Evolutionary conservation across 2,888 invertebrate genomes (phyloP).

Genomic region (Osedax frankpressi): DNA sequence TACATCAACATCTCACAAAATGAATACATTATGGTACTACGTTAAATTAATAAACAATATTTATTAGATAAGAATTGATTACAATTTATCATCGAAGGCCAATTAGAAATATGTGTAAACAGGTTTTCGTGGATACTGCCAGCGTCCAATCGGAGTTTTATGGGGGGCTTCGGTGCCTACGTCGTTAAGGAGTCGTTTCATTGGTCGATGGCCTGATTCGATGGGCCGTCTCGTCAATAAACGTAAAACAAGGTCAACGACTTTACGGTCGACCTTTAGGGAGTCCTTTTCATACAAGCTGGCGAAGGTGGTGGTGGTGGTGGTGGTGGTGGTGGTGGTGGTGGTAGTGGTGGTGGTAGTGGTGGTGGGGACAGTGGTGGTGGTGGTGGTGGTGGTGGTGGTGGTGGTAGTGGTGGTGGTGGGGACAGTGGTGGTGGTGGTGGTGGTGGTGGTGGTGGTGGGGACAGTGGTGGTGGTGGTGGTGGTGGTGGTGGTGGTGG

Average conservation of each 20-base stretch:
- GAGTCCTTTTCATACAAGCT: neutral
- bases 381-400: neutral
- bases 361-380: no score
- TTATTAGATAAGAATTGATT: no score
- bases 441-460: neutral
- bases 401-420: neutral
- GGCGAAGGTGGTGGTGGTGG: no score
- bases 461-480: neutral
- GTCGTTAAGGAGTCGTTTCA: neutral
- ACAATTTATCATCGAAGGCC: no score
- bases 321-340: no score
- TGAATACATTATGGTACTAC: no score
- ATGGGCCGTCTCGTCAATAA: neutral
- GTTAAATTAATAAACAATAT: no score
- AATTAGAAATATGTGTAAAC: conserved; percentile 22
- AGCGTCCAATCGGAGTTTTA: conserved; percentile 23
- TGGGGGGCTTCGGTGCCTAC: neutral
- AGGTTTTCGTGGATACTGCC: conserved; percentile 26
- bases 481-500: neutral
- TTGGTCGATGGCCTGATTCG: neutral
- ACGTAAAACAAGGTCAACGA: neutral
- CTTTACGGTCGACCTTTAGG: neutral
- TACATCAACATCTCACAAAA: no score
- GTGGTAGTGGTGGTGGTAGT: no score
- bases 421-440: neutral